These are phyloP conservation scores for Bucorvus abyssinicus DNA, from an alignment of 2,797 vertebrate genomes.

Conservation along the genomic window DNA sequence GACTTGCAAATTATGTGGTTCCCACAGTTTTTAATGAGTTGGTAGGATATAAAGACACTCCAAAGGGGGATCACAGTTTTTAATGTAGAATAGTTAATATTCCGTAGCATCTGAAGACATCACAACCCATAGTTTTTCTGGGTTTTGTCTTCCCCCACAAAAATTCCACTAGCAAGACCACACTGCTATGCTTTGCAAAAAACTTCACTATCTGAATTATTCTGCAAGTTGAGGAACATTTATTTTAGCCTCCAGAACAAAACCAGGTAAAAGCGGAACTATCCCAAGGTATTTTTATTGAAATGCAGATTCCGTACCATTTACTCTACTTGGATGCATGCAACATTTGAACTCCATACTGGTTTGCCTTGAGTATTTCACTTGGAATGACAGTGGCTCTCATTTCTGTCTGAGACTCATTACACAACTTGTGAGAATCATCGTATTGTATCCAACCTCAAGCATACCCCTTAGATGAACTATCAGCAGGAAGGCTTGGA, in stretches of 20 bases:
- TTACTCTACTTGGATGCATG: fast-evolving
- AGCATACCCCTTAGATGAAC: background rate
- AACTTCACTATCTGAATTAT: background rate
- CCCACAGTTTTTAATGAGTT: background rate
- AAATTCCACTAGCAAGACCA: background rate
- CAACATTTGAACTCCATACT: background rate
- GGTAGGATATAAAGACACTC: background rate
- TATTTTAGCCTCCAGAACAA: background rate
- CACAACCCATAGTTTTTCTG: background rate
- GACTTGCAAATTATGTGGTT: background rate
- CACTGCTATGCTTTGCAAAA: background rate
- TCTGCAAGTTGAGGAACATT: background rate
- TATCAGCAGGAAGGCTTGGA: background rate
- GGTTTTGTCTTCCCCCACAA: background rate
- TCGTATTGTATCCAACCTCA: background rate
- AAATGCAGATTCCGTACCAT: background rate
- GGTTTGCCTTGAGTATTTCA: background rate
- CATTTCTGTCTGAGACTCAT: background rate
- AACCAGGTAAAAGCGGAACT: background rate
- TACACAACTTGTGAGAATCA: background rate
- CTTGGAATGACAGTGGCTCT: background rate
- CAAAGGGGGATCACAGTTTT: background rate
- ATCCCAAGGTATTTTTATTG: background rate
- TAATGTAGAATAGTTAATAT: background rate
- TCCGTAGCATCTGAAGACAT: background rate